These are phyloP conservation scores for Oscheius myriophilus DNA, from an alignment of 2,888 invertebrate species.

Conservation along the genomic window DNA sequence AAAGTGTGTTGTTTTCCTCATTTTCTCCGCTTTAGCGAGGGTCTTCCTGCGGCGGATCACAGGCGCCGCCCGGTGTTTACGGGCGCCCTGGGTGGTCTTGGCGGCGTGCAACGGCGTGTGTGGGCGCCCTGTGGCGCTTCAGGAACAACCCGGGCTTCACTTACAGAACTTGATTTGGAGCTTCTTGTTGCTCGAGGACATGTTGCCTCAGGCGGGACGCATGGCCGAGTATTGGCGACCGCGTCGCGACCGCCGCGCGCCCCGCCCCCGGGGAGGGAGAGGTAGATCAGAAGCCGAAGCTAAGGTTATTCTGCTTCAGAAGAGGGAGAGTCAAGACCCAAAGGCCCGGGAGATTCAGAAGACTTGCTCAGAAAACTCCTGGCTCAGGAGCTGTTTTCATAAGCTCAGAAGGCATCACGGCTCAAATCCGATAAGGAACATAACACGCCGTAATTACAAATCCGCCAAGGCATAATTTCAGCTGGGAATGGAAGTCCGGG, in stretches of 20 bases:
- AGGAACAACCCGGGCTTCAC: slow-evolving; percentile 16
- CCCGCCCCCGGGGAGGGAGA: slow-evolving; percentile 5
- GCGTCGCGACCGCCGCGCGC: slow-evolving; percentile 26
- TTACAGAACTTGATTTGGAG: slow-evolving; percentile 56
- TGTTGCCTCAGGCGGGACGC: slow-evolving; percentile 36
- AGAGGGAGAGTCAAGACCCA: not conserved
- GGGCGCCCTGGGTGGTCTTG: not conserved
- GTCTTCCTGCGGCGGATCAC: not conserved
- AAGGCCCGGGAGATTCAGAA: no score
- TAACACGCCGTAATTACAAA: no score
- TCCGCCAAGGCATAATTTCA: no score
- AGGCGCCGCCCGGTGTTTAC: not conserved
- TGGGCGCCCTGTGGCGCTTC: no score
- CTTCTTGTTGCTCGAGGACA: slow-evolving; percentile 44
- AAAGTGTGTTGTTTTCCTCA: no score
- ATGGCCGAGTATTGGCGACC: slow-evolving; percentile 40
- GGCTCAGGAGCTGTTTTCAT: no score
- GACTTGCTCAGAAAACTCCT: no score
- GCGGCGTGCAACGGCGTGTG: no score
- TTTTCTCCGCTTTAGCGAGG: no score
- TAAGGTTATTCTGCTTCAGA: not conserved
- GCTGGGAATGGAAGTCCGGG: no score
- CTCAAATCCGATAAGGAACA: no score
- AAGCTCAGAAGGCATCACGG: no score
- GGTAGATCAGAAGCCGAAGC: slow-evolving; percentile 12